Conservation (phyloP, 2,888 invertebrate species). For the Apamea monoglypha region DNA sequence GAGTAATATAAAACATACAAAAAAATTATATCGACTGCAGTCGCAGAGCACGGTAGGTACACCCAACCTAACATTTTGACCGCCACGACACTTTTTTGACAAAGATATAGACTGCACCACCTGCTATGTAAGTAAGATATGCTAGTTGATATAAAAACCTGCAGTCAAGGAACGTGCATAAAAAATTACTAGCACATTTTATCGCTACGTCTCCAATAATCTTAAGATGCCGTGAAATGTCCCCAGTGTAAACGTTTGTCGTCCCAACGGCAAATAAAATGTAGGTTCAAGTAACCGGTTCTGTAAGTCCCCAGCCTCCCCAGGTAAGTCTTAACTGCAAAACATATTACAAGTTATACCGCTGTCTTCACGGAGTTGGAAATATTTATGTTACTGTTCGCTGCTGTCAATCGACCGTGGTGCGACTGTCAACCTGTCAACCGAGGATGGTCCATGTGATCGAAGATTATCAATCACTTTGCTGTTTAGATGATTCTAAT, state of each 20-base stretch:
- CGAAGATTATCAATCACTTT: not conserved
- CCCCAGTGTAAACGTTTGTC: constrained; percentile 29
- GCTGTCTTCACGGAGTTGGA: not conserved
- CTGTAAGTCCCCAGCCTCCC: not conserved
- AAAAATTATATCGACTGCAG: too few relatives aligned
- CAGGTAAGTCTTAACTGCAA: constrained; percentile 38
- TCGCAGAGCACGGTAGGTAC: too few relatives aligned
- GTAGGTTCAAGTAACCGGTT: constrained; percentile 57
- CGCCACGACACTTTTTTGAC: too few relatives aligned
- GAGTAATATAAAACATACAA: too few relatives aligned
- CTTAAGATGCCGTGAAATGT: constrained; percentile 37
- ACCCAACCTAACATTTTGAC: too few relatives aligned
- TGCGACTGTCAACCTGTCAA: constrained; percentile 26
- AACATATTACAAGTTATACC: constrained; percentile 24
- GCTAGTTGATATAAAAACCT: not conserved
- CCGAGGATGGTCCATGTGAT: not conserved
- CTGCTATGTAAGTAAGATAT: not conserved
- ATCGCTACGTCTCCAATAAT: constrained; percentile 4
- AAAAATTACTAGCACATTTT: constrained; percentile 11
- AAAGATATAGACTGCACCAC: not conserved
- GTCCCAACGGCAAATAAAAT: constrained; percentile 56
- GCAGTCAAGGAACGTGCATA: not conserved
- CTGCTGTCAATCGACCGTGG: constrained; percentile 15
- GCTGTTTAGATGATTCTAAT: not conserved
- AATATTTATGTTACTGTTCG: constrained; percentile 19